Conservation (phyloP, 1,140 invertebrate species). For the Saccostrea glomerata region DNA sequence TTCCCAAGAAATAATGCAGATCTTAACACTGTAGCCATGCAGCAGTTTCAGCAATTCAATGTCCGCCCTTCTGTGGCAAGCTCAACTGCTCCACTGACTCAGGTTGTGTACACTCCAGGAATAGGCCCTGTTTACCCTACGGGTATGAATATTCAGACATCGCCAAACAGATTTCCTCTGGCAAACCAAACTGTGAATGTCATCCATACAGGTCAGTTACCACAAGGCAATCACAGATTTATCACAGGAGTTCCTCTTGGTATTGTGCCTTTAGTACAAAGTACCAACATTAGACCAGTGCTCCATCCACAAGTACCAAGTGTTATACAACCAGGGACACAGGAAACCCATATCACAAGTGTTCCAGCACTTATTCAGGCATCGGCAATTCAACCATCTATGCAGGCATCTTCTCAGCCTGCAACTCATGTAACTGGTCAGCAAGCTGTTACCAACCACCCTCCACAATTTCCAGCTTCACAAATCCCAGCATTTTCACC, state of each 20-base stretch:
- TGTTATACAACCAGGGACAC: not conserved
- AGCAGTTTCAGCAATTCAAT: slow-evolving; percentile 21
- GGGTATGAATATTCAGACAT: not conserved
- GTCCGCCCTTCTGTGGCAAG: not conserved
- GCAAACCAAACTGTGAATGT: not conserved
- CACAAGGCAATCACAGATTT: not conserved
- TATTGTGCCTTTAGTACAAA: slow-evolving; percentile 9
- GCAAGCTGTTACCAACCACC: not conserved
- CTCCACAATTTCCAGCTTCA: not conserved
- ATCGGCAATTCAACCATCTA: not conserved
- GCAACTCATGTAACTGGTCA: not conserved
- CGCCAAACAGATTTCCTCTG: not conserved
- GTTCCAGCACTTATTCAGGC: not conserved
- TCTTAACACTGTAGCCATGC: slow-evolving; percentile 13
- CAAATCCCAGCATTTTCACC: not conserved
- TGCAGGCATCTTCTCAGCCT: not conserved
- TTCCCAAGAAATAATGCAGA: not conserved
- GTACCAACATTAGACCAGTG: not conserved
- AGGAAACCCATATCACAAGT: not conserved
- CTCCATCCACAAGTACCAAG: not conserved
- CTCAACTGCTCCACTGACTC: not conserved
- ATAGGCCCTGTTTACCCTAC: not conserved
- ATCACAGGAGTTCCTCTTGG: slow-evolving; percentile 4
- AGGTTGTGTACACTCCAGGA: not conserved
- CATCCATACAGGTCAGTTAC: not conserved